phyloP scores from a whole-genome alignment of 2,888 invertebrate genomes.

The Polietes domitor region DNA sequence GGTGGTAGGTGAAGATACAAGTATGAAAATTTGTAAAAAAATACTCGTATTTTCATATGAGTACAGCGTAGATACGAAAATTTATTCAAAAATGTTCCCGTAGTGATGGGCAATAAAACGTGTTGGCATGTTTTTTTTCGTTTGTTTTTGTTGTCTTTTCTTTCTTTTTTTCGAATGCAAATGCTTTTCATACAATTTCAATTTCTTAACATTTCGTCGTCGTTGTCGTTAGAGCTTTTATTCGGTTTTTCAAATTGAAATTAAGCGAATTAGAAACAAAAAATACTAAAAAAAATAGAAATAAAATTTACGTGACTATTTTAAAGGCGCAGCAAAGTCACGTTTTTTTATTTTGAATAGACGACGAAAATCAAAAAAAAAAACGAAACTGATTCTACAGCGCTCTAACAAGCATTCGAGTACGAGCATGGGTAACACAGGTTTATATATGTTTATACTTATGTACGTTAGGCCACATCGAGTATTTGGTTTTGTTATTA shows the following conservation, averaged over 20 bases:
- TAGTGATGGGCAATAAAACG: conserved; percentile 56
- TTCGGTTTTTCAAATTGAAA: conserved; percentile 57
- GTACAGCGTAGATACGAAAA: background rate
- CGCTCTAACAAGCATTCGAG: too few relatives aligned
- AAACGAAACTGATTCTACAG: conserved; percentile 18
- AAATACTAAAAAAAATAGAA: conserved; percentile 42
- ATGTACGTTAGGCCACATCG: too few relatives aligned
- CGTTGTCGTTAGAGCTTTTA: conserved; percentile 44
- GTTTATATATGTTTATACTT: too few relatives aligned
- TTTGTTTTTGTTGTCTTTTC: conserved; percentile 26
- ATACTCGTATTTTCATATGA: too few relatives aligned
- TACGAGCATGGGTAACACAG: too few relatives aligned
- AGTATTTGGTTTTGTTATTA: too few relatives aligned
- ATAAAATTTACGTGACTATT: conserved; percentile 77
- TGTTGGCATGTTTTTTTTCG: conserved; percentile 64
- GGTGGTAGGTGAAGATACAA: background rate
- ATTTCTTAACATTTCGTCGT: conserved; percentile 13
- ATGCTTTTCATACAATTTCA: background rate
- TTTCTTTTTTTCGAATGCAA: conserved; percentile 18
- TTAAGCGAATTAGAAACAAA: conserved; percentile 43
- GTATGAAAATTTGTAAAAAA: too few relatives aligned
- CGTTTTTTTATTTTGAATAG: conserved; percentile 71
- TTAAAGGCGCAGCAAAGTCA: conserved; percentile 75
- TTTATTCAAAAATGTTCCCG: conserved; percentile 6
- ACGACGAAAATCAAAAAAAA: conserved; percentile 11